These are phyloP conservation scores for Creontiades dilutus DNA, from an alignment of 2,888 invertebrate genomes.

Conservation along the genomic window DNA sequence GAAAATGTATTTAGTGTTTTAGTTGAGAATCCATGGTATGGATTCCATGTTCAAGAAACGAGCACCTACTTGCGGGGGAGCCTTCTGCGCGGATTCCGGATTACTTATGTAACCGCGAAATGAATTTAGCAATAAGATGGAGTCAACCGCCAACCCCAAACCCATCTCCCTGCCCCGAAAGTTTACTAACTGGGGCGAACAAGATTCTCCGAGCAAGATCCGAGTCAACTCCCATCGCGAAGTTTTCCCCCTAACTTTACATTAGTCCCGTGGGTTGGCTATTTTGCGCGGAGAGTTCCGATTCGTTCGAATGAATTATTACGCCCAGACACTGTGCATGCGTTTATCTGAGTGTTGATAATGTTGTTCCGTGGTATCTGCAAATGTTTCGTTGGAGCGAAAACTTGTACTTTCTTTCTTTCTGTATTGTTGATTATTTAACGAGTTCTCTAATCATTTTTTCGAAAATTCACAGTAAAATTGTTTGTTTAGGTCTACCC, in stretches of 20 bases:
- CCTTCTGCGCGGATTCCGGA: neutral
- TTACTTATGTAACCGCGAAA: conserved; percentile 29
- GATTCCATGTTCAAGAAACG: no score
- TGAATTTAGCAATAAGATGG: conserved; percentile 11
- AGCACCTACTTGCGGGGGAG: neutral
- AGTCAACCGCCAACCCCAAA: neutral
- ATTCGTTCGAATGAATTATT: conserved; percentile 26
- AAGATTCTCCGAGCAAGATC: conserved; percentile 28
- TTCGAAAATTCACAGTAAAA: no score
- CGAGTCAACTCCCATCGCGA: conserved; percentile 1
- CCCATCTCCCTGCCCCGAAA: neutral
- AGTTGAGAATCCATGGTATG: no score
- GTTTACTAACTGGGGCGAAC: conserved; percentile 13
- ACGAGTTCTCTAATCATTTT: no score
- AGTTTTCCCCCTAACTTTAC: conserved; percentile 25
- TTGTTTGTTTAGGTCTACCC: no score
- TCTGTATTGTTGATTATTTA: no score
- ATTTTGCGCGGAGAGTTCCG: neutral
- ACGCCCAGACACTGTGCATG: conserved; percentile 19
- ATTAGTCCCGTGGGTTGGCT: neutral
- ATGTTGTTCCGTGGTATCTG: no score
- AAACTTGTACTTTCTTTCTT: no score
- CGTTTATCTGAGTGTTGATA: neutral
- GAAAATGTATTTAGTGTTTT: no score
- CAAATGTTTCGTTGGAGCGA: no score